Conservation (phyloP, 2,797 vertebrate species). For the Spinibarbus caldwelli region DNA sequence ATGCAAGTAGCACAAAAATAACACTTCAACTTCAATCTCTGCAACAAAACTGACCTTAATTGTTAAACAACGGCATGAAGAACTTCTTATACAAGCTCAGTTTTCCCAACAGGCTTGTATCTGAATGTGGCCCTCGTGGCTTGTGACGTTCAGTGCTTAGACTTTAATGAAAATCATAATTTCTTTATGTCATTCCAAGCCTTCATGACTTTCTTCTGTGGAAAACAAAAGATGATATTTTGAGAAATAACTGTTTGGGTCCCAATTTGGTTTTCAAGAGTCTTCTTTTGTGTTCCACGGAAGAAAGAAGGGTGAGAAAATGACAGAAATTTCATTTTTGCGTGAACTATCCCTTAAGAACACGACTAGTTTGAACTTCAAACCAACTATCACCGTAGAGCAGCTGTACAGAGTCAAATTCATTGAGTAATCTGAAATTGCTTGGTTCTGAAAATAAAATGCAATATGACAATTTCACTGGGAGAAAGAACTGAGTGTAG, state of each 20-base stretch:
- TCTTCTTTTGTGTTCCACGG: background rate
- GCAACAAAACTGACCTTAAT: background rate
- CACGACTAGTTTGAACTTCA: background rate
- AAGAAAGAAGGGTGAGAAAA: background rate
- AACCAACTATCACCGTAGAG: constrained; percentile 28
- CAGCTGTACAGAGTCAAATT: constrained; percentile 13
- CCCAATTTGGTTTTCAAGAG: background rate
- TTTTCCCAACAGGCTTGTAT: background rate
- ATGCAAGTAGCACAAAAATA: background rate
- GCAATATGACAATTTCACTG: background rate
- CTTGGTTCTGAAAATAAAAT: constrained; percentile 25
- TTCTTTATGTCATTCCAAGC: background rate
- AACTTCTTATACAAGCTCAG: background rate
- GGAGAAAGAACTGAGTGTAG: background rate
- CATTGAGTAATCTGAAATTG: constrained; percentile 11
- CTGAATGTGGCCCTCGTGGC: background rate
- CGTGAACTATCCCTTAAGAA: background rate
- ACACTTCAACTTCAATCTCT: background rate
- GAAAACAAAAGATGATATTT: constrained; percentile 5
- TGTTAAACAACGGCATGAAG: background rate
- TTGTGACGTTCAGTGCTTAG: background rate
- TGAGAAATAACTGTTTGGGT: background rate
- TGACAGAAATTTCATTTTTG: background rate
- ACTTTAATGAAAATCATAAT: background rate
- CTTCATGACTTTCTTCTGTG: background rate